Base-by-base conservation (phyloP, 2,797 vertebrate genomes). In the Hippocampus kuda region DNA sequence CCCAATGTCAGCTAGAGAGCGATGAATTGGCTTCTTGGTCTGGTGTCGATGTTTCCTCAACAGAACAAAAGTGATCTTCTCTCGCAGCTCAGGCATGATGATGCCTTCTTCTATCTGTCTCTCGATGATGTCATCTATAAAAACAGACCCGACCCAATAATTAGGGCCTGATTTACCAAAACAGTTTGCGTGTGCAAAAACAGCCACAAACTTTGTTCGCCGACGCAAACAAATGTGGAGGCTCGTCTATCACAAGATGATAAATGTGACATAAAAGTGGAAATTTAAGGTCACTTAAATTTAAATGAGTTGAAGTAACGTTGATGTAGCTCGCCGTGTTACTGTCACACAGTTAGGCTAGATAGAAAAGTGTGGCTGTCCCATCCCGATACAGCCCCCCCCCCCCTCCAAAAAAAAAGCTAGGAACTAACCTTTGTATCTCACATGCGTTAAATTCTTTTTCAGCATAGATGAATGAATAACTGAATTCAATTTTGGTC, bases 11-110 rank as follows among this genome's bases (percentile, higher is more conserved):
- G 90, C 95, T 69, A 98, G 75, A 0, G 96, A 98, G 53, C 94
- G 93, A 77, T 98, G 97, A 78, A 98, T 96, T 0, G 96, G 94
- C 72, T 98, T 99, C 90, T 98, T 99, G 85, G 96, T 99, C 81
- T 98, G 96, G 85, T 98, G 97, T 20, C 93, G 92, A 76, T 99
- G 97, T 77, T 94, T 97, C 77, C 97, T 91, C 81, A 99, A 88
- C 34, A 99, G 91, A 20, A 98, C 92, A 0, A 90, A 98, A 78
- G 90, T 95, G 79, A 99, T 93, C 86, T 94, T 92, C 2, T 98
- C 96, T 69, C 93, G 86, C 65, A 98, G 90, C 41, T 98, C 96
- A 0, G 94, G 92, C 57, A 90, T 87, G 18, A 98, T 86, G 77
- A 93, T 83, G 22, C 95, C 95, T 0, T 95, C 95, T 74, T 94